Conservation (phyloP, 2,888 invertebrate genomes). For the Griposia aprilina region DNA sequence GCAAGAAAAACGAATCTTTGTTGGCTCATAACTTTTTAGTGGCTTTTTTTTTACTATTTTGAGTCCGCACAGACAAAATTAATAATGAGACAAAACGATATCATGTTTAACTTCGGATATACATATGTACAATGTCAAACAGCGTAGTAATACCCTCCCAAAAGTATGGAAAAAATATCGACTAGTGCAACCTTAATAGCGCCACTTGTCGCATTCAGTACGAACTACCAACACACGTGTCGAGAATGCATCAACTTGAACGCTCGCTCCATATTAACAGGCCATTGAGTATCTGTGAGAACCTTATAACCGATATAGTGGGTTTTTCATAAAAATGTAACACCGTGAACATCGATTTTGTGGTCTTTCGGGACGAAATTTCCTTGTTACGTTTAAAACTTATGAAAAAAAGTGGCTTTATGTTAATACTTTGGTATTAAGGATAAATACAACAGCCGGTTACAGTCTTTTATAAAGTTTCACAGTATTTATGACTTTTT, state of each 20-base stretch:
- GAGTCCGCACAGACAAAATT: too few relatives aligned
- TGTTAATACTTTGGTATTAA: constrained; percentile 5
- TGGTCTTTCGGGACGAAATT: background rate
- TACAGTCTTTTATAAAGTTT: constrained; percentile 18
- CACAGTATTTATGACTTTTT: constrained; percentile 25
- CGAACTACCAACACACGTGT: constrained; percentile 50
- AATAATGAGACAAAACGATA: too few relatives aligned
- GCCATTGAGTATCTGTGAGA: constrained; percentile 21
- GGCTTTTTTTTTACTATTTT: too few relatives aligned
- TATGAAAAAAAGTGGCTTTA: background rate
- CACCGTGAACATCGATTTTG: background rate
- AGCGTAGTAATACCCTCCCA: too few relatives aligned
- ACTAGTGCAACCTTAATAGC: constrained; percentile 10
- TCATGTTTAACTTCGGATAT: too few relatives aligned
- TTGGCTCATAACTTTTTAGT: too few relatives aligned
- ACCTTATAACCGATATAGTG: background rate
- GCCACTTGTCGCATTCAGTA: constrained; percentile 36
- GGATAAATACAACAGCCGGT: constrained; percentile 12
- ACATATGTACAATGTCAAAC: too few relatives aligned
- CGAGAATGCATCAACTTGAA: constrained; percentile 36
- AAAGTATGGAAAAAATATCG: too few relatives aligned
- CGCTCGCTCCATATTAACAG: constrained; percentile 23
- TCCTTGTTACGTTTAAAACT: background rate
- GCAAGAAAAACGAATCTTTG: too few relatives aligned
- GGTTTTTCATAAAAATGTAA: background rate